Conservation (phyloP, 2,888 invertebrate species). For the Drosophila testacea region DNA sequence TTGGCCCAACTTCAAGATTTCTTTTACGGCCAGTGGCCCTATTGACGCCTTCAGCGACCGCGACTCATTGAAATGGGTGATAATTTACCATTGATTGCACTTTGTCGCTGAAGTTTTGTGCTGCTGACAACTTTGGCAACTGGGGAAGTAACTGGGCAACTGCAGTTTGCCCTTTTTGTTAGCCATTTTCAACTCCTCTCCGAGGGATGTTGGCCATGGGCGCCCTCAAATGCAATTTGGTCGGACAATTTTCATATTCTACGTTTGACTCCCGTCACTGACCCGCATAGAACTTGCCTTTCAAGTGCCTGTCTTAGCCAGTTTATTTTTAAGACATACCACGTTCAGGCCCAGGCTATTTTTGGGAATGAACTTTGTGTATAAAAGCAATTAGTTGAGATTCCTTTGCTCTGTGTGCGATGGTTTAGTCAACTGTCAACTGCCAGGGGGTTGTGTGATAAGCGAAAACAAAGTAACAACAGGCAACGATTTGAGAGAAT, state of each 20-base stretch:
- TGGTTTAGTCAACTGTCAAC: slow-evolving; percentile 20
- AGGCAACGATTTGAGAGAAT: slow-evolving; percentile 26
- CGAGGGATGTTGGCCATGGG: neutral
- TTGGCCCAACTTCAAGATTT: slow-evolving; percentile 53
- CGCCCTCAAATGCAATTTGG: slow-evolving; percentile 53
- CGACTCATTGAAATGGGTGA: slow-evolving; percentile 79
- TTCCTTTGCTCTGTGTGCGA: slow-evolving; percentile 38
- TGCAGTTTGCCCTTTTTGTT: slow-evolving; percentile 62
- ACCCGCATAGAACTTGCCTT: slow-evolving; percentile 22
- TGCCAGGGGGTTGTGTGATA: slow-evolving; percentile 20
- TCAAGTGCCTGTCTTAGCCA: slow-evolving; percentile 28
- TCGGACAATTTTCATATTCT: slow-evolving; percentile 57
- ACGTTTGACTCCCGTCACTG: slow-evolving; percentile 22
- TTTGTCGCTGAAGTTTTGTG: slow-evolving; percentile 77
- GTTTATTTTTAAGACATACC: slow-evolving; percentile 36
- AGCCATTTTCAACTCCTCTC: slow-evolving; percentile 7
- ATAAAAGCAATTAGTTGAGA: slow-evolving; percentile 74
- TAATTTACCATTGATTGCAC: slow-evolving; percentile 80
- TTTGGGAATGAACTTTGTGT: slow-evolving; percentile 27
- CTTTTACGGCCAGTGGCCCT: slow-evolving; percentile 49
- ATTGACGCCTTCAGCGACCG: slow-evolving; percentile 61
- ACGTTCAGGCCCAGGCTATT: slow-evolving; percentile 18
- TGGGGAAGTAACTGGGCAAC: slow-evolving; percentile 30
- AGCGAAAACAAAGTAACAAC: slow-evolving; percentile 39
- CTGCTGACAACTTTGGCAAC: slow-evolving; percentile 71